Conservation (phyloP, 2,888 invertebrate genomes). For the Ormyrus pomaceus region DNA sequence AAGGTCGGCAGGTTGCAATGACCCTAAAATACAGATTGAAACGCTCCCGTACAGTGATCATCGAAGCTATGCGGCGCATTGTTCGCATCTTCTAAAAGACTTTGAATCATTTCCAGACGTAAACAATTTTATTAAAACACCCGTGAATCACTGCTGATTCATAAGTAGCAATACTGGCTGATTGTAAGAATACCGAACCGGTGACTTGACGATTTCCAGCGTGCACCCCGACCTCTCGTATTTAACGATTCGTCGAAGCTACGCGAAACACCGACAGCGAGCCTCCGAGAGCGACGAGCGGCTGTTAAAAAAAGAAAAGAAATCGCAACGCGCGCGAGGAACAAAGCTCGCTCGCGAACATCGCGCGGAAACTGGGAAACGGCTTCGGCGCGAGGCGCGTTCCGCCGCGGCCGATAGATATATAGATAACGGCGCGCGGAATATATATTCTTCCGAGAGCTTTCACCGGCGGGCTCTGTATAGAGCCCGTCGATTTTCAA, state of each 20-base stretch:
- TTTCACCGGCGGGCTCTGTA: conserved; percentile 31
- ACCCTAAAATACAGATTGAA: too few relatives aligned
- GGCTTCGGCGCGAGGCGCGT: conserved; percentile 30
- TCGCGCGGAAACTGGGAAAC: too few relatives aligned
- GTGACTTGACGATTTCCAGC: too few relatives aligned
- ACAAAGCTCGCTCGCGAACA: too few relatives aligned
- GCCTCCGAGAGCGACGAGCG: too few relatives aligned
- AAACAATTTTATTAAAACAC: conserved; percentile 11
- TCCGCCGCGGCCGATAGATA: conserved; percentile 23
- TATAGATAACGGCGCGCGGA: conserved; percentile 36
- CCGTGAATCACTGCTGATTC: conserved; percentile 26
- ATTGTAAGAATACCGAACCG: too few relatives aligned
- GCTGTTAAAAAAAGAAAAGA: too few relatives aligned
- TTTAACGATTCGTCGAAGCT: not conserved
- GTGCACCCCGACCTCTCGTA: too few relatives aligned
- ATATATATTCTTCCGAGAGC: conserved; percentile 26
- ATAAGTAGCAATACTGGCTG: not conserved
- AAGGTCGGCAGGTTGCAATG: too few relatives aligned
- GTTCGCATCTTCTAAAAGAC: not conserved
- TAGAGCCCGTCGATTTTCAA: conserved; percentile 49
- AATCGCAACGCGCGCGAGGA: too few relatives aligned
- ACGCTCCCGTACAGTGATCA: too few relatives aligned
- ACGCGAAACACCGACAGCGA: not conserved
- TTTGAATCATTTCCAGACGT: conserved; percentile 8
- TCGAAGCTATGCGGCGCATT: too few relatives aligned